Base-by-base conservation (phyloP, 2,797 vertebrate genomes). In the Sebastes iracundus region DNA sequence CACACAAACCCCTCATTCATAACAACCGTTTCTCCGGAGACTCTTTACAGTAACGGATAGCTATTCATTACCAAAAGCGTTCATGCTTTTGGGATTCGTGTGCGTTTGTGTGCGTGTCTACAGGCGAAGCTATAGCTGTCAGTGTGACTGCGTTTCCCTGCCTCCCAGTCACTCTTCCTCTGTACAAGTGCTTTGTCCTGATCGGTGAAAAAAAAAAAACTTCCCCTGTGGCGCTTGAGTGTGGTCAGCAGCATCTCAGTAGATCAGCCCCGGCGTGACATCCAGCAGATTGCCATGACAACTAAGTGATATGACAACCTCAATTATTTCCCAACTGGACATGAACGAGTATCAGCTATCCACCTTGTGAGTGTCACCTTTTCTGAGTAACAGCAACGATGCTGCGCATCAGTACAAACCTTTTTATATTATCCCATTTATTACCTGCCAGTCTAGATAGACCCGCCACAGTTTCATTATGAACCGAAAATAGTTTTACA, bases 61-160 rank as follows among this genome's bases (percentile, higher is more conserved):
- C 84, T 89, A 90, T 93, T 93, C 89, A 92, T 92, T 89, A 93
- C 70, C 76, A 77, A 80, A 92, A 80, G 86, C 63, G 80, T 88
- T 82, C 59, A 78, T 68, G 63, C 88, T 87, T 86, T 74, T 67
- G 88, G 84, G 91, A 90, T 79, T 87, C 81, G 38, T 78, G 79
- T 61, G 35, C 66, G 42, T 64, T 13, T 30, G 60, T 63, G 22
- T 56, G 72, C 60, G 2, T 28, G 62, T 78, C 27, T 67, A 56
- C 67, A 52, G 70, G 18, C 55, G 67, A 67, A 76, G 52, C 30
- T 55, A 23, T 20, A 59, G 52, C 66, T 77, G 67, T 30, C 33
- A 67, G 59, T 38, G n/a, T 32, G 27, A 81, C 64, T 65, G 67
- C 1, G 3, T 78, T 76, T 86, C 58, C 32, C 52, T 68, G 28